Evolutionary conservation across 2,797 vertebrate species (phyloP).

Genomic region (Coracias cyanogaster): DNA sequence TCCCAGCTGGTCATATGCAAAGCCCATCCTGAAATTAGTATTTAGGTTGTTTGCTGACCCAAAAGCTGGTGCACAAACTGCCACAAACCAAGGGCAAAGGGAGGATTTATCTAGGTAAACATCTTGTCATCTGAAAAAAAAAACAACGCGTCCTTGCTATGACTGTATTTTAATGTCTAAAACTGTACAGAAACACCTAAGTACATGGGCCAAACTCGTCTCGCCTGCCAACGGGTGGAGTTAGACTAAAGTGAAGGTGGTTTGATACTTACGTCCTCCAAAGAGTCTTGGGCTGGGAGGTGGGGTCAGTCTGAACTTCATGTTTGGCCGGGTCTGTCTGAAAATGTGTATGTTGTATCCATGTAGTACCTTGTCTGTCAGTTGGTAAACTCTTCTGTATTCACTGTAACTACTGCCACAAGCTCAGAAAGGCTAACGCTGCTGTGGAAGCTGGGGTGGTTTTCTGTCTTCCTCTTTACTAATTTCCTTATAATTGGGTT

Average conservation of each 20-base stretch:
- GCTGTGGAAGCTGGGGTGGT: not conserved
- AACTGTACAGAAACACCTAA: not conserved
- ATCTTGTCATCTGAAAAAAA: not conserved
- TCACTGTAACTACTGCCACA: conserved; percentile 13
- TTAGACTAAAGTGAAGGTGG: not conserved
- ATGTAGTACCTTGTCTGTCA: conserved; percentile 38
- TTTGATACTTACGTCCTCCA: not conserved
- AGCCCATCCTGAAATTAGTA: not conserved
- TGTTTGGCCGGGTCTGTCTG: not conserved
- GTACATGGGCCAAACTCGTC: not conserved
- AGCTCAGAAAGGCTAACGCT: not conserved
- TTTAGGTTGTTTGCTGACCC: not conserved
- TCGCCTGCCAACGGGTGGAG: not conserved
- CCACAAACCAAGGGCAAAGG: not conserved
- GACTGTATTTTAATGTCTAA: not conserved
- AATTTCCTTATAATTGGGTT: not conserved
- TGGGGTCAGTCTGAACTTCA: not conserved
- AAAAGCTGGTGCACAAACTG: not conserved
- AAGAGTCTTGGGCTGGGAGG: not conserved
- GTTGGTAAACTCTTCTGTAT: not conserved
- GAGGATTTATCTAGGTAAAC: not conserved
- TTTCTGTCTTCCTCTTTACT: not conserved
- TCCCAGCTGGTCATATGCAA: not conserved
- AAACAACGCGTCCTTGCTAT: not conserved
- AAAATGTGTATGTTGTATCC: conserved; percentile 3